Evolutionary conservation across 2,888 invertebrate species (phyloP), one percentile per base, ranked within the genome.

Genomic region (Mythimna loreyi): DNA sequence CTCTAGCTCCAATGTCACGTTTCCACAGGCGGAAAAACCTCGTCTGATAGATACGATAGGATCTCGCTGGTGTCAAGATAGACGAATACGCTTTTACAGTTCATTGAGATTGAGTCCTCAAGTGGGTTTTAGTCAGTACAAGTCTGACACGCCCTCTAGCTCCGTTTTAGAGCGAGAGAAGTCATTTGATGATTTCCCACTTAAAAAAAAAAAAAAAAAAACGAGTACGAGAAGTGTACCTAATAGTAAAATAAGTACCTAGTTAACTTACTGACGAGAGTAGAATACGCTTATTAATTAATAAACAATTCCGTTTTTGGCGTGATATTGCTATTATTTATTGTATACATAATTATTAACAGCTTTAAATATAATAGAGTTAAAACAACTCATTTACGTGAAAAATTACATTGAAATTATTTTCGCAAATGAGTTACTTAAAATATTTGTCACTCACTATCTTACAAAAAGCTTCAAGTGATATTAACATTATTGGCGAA

Each of bases 1-100:
- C 91, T 89, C 89, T 86, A 86, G 85, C 83, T 82, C 74, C 63
- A 72, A 75, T 83, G 80, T 75, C 83, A 85, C 86, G 86, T 87
- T 87, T 82, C 81, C 82, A 78, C 84, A 80, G 61, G 75, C 75
- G 78, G 82, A 83, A 77, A 67, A 56, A 58, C 67, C 67, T 72
- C 55, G 33, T 64, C 57, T 28, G 62, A 50, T 70, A 72, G 70
- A 66, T 67, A 52, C 53, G 64, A 67, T 71, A 76, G 69, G 67
- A 68, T 64, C 66, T 71, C 69, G 80, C 62, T 70, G 57, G 67
- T 75, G 73, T 70, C 52, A 59, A 43, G 49, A 81, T 67, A 56
- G 59, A 56, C 59, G 59, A 70, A 64, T 62, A 77, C 67, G 67
- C 62, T 66, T 68, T 74, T 43, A 53, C 76, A 57, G 60, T 60